Base-by-base conservation (phyloP, 2,888 invertebrate species). In the Lycia hirtaria region DNA sequence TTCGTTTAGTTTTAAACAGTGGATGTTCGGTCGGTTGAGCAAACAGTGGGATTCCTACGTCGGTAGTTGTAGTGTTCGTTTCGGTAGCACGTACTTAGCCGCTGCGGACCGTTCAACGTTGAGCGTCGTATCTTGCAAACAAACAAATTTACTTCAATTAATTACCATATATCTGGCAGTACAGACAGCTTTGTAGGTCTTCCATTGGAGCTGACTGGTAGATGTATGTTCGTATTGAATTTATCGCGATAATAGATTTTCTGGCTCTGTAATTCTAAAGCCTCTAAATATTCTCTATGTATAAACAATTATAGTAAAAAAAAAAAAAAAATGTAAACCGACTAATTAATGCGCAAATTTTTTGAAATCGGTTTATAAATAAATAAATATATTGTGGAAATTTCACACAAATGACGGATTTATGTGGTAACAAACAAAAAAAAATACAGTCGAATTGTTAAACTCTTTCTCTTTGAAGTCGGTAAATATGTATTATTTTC, bases 101-200 rank as follows among this genome's bases (percentile, higher is more conserved):
- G 30, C 57, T 62, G 45, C 51, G 59, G 54, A 66, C 64, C 53
- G 48, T 47, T 57, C 55, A 55, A 51, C 53, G 33, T 56, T 33
- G 52, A 56, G 49, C 38, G 41, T 41, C 48, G 58, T 65, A 66
- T 64, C 66, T 66, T 64, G 58, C 52, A 54, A 55, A 57, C 59
- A 69, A 64, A 69, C 66, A 66, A 62, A 68, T 72, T 68, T 68
- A 63, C 57, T 72, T 47, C 67, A 69, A 71, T 72, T 72, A 68
- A 52, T 68, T 66, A 49, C 56, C 30, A 26, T 49, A 38, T 61
- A 60, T 57, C 47, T 44, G 40, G 33, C 37, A 44, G 30, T 37
- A 14, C 22, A 12, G 50, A 43, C 45, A 56, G 43, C 47, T 54
- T 40, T 40, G 30, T 40, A 17, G 9, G 22, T 17, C 30, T 47